Evolutionary conservation across 2,797 vertebrate genomes (phyloP).

Genomic region (Hydrocynus forskahlii): DNA sequence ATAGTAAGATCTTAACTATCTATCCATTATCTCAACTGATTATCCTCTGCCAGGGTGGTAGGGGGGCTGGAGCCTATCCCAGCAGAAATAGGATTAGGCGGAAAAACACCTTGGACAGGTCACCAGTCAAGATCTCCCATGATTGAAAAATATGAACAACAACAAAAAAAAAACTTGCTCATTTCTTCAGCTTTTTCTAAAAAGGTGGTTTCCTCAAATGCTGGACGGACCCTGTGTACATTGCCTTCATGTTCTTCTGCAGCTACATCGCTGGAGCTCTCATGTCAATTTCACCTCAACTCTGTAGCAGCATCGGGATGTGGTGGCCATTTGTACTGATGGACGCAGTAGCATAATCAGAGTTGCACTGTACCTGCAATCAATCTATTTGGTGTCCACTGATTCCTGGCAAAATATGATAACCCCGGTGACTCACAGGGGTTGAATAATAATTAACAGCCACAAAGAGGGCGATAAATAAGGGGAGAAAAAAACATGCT

Average conservation of each 20-base stretch:
- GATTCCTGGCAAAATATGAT: conserved; percentile 24
- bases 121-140: too few relatives aligned
- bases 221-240: neutral
- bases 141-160: too few relatives aligned
- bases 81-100: too few relatives aligned
- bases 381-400: conserved; percentile 26
- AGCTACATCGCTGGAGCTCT: neutral
- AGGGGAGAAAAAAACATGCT: conserved; percentile 71
- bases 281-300: neutral
- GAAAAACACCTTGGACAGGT: too few relatives aligned
- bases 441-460: conserved; percentile 50
- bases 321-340: conserved; percentile 9
- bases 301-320: neutral
- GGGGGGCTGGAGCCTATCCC: too few relatives aligned
- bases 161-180: neutral
- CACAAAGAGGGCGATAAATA: conserved; percentile 61
- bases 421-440: conserved; percentile 40
- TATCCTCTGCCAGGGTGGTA: too few relatives aligned
- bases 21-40: too few relatives aligned
- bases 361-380: conserved; percentile 26
- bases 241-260: neutral
- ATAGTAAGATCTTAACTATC: too few relatives aligned
- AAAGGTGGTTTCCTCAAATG: neutral
- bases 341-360: conserved; percentile 2
- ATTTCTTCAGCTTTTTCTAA: neutral